Evolutionary conservation across 1,140 invertebrate species (phyloP), one percentile per base, ranked within the genome.

Genomic region (Dinothrombium tinctorium): DNA sequence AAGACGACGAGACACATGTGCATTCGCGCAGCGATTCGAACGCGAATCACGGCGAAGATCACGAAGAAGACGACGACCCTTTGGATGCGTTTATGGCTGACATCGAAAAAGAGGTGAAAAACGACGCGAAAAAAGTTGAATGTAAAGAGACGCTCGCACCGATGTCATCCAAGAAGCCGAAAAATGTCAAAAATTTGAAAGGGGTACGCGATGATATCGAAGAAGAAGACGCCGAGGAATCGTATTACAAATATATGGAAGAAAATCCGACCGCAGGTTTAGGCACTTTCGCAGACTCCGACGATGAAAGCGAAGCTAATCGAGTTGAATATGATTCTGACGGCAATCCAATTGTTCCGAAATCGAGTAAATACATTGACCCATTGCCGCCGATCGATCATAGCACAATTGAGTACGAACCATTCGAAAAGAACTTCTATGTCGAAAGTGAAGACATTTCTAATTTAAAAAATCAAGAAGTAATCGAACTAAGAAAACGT

Each of bases 71-170:
- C 51, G 89, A 92, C 51, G 90, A 96, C 68, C 82, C 87, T 0
- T 53, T 98, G 28, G 92, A 98, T 63, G 86, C 87, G 7, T 98
- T 89, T 55, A 98, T 98, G 92, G 83, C 80, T 22, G 81, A 74
- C 0, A 74, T 96, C 46, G 33, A 37, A 4, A 39, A 45, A 26
- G 80, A 94, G 53, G 70, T 60, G 26, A 40, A 40, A 40, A 12
- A 7, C 38, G 5, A 33, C 9, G 14, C 19, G 4, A 33, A 46
- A 23, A 40, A 43, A 31, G 19, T 17, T 32, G 40, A 43, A 20
- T n/a, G n/a, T n/a, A n/a, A n/a, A n/a, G n/a, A n/a, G n/a, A n/a
- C n/a, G n/a, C n/a, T n/a, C n/a, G n/a, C n/a, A n/a, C n/a, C n/a
- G n/a, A n/a, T n/a, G n/a, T n/a, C n/a, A n/a, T 11, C 26, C 4